A percentile compares a stretch with the other conserved stretches of the same genome.
phyloP scores from a whole-genome alignment of 2,888 invertebrate genomes.

The Thecophora atra region DNA sequence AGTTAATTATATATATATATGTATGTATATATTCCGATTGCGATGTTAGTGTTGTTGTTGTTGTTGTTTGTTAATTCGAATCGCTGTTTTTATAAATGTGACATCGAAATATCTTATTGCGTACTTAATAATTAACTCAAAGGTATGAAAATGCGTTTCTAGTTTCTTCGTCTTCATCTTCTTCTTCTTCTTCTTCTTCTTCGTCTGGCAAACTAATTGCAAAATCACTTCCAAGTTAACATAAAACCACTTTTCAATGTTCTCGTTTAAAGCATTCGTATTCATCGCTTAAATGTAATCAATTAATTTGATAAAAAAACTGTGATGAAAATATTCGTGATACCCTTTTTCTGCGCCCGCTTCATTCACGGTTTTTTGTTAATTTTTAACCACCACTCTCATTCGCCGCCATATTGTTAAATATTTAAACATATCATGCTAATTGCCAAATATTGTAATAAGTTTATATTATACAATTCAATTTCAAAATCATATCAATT shows the following conservation, averaged over 20 bases:
- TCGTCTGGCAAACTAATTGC: too few relatives aligned
- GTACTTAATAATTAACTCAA: too few relatives aligned
- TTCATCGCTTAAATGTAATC: constrained; percentile 23
- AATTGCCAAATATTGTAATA: constrained; percentile 15
- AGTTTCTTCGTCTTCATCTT: too few relatives aligned
- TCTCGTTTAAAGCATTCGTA: constrained; percentile 28
- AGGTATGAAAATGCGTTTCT: too few relatives aligned
- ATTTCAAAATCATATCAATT: constrained; percentile 45
- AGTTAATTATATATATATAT: too few relatives aligned
- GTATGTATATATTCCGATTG: too few relatives aligned
- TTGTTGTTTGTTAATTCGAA: constrained; percentile 24
- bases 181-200: too few relatives aligned
- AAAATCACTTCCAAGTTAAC: too few relatives aligned
- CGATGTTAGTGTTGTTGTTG: not conserved
- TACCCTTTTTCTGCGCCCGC: constrained; percentile 9
- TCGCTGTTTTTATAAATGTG: constrained; percentile 3
- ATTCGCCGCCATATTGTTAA: not conserved
- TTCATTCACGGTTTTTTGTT: too few relatives aligned
- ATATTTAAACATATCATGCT: constrained; percentile 1
- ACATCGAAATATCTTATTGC: not conserved
- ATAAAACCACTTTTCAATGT: constrained; percentile 21
- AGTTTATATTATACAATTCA: constrained; percentile 35
- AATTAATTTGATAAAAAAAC: constrained; percentile 12
- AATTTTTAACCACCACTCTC: too few relatives aligned
- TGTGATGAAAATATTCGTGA: constrained; percentile 14